phyloP scores from a whole-genome alignment of 2,888 invertebrate species.

The Eledona agricola region DNA sequence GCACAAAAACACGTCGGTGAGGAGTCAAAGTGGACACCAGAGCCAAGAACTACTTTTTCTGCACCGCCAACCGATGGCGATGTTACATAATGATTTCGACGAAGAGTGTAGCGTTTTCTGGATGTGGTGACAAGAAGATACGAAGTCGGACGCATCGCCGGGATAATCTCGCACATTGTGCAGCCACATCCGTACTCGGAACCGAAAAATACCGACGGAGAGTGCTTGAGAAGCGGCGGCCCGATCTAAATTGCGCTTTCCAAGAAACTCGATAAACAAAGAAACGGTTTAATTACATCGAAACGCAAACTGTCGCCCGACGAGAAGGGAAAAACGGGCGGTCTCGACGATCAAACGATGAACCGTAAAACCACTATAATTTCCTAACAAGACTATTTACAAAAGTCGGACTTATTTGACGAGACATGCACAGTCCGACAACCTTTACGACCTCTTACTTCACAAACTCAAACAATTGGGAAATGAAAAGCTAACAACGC shows the following conservation, averaged over 20 bases:
- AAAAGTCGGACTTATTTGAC: conserved; percentile 22
- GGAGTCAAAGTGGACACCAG: conserved; percentile 33
- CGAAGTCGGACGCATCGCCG: too few relatives aligned
- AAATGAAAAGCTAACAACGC: conserved; percentile 24
- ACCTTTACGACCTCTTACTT: conserved; percentile 25
- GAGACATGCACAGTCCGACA: conserved; percentile 25
- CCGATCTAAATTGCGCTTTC: conserved; percentile 30
- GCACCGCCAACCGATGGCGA: conserved; percentile 38
- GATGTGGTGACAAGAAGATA: too few relatives aligned
- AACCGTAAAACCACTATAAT: conserved; percentile 26
- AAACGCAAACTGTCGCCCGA: conserved; percentile 19
- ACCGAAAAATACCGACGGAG: conserved; percentile 8
- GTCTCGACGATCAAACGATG: conserved; percentile 23
- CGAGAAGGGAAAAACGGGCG: conserved; percentile 16
- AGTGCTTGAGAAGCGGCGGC: conserved; percentile 21
- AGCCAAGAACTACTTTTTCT: conserved; percentile 39
- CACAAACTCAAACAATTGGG: conserved; percentile 26
- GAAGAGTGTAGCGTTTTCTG: conserved; percentile 30
- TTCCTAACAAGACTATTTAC: conserved; percentile 28
- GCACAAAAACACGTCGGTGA: conserved; percentile 33
- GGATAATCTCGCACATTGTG: conserved; percentile 22
- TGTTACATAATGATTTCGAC: conserved; percentile 44
- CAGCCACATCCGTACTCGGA: conserved; percentile 14
- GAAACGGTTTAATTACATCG: conserved; percentile 34
- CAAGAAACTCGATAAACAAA: conserved; percentile 32